Conservation (phyloP, 2,888 invertebrate species). For the Coelopa pilipes region DNA sequence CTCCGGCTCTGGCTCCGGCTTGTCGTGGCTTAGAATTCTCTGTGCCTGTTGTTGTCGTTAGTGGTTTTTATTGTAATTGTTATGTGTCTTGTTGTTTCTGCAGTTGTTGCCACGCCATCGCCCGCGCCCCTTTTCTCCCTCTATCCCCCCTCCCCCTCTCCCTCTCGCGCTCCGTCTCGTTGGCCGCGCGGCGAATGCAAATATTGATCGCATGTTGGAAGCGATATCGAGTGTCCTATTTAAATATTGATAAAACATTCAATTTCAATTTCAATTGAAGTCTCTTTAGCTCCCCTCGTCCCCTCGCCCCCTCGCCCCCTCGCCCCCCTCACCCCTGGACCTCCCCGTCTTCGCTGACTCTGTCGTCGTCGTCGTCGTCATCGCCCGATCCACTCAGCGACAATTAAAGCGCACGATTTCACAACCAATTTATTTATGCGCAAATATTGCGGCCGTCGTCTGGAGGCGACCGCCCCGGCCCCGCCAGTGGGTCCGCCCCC, state of each 20-base stretch:
- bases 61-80: no score
- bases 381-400: background rate
- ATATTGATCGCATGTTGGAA: conserved; percentile 32
- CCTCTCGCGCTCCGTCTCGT: background rate
- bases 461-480: no score
- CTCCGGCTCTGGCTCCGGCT: background rate
- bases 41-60: background rate
- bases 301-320: background rate
- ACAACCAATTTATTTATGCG: conserved; percentile 17
- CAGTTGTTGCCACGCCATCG: background rate
- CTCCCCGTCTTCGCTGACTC: background rate
- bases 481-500: no score
- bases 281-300: conserved; percentile 11
- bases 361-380: background rate
- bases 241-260: conserved; percentile 41
- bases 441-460: background rate
- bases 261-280: conserved; percentile 38
- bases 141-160: background rate
- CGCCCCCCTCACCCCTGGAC: background rate
- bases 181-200: conserved; percentile 22
- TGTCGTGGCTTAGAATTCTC: conserved; percentile 8
- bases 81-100: background rate
- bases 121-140: background rate
- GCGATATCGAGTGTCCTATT: conserved; percentile 35
- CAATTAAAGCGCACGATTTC: conserved; percentile 15